These are phyloP conservation scores for Erynnis tages DNA, from an alignment of 2,888 invertebrate species.

Conservation along the genomic window DNA sequence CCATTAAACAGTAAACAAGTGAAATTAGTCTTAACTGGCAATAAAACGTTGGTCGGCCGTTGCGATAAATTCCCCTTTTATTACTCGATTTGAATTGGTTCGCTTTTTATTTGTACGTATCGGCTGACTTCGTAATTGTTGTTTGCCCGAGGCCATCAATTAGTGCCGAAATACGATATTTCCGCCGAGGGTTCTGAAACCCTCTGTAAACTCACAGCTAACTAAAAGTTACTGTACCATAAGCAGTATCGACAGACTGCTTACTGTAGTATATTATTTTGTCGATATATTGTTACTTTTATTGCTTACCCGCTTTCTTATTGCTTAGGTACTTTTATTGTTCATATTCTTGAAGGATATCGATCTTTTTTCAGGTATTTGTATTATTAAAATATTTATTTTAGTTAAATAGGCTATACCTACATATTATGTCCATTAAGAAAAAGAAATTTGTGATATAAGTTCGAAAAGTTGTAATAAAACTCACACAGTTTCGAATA, in stretches of 20 bases:
- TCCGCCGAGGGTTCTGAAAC: slow-evolving; percentile 41
- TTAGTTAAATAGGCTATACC: no score
- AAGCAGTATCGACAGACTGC: not conserved
- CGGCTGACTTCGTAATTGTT: slow-evolving; percentile 60
- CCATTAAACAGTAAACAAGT: slow-evolving; percentile 51
- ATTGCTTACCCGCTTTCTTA: no score
- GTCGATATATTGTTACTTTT: no score
- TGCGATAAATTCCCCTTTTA: slow-evolving; percentile 27
- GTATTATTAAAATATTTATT: no score
- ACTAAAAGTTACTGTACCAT: not conserved
- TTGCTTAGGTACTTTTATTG: no score
- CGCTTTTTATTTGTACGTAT: slow-evolving; percentile 50
- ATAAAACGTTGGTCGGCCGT: slow-evolving; percentile 49
- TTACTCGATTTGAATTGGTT: slow-evolving; percentile 49
- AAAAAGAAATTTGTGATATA: no score
- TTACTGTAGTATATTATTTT: not conserved
- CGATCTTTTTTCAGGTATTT: no score
- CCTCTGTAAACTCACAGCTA: no score
- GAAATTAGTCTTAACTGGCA: slow-evolving; percentile 63
- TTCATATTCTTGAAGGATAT: no score
- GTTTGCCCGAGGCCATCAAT: slow-evolving; percentile 68
- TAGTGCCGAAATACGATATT: slow-evolving; percentile 73
- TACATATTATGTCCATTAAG: no score
- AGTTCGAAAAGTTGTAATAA: no score
- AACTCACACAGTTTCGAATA: no score